Percentiles rank a stretch among this genome's conserved stretches.
Evolutionary conservation across 2,113 vertebrate genomes (phyloP).

Genomic region (Malurus cyaneus): DNA sequence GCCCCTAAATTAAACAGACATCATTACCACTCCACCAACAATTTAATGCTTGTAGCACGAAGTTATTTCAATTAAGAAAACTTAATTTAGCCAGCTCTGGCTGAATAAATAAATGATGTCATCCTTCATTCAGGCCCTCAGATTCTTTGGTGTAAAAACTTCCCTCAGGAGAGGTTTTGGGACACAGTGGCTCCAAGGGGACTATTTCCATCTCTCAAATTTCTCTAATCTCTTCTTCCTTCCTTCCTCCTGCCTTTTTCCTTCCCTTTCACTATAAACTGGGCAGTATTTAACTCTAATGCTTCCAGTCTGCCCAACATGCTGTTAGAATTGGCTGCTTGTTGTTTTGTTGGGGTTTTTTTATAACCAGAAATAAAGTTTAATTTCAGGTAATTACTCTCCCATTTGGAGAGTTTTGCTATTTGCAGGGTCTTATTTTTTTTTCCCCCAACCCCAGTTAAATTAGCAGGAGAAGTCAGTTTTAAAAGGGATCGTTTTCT

Average conservation of each 20-base stretch:
- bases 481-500: constrained; percentile 57
- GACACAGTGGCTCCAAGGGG: constrained; percentile 77
- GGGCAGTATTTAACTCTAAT: constrained; percentile 35
- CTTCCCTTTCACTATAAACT: constrained; percentile 51
- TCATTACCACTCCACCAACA: constrained; percentile 62
- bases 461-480: constrained; percentile 58
- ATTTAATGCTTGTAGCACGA: constrained; percentile 57
- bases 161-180: constrained; percentile 62
- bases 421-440: constrained; percentile 71
- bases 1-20: constrained; percentile 55
- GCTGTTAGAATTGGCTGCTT: constrained; percentile 27
- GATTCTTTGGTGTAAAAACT: constrained; percentile 65
- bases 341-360: constrained; percentile 12
- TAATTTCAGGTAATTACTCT: constrained; percentile 78
- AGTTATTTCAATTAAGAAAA: constrained; percentile 76
- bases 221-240: constrained; percentile 73
- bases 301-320: constrained; percentile 37
- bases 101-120: constrained; percentile 77
- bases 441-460: constrained; percentile 23
- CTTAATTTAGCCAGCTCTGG: constrained; percentile 28
- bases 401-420: constrained; percentile 50
- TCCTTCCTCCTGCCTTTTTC: constrained; percentile 72
- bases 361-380: constrained; percentile 74
- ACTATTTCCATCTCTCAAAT: constrained; percentile 74
- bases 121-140: constrained; percentile 69